Evolutionary conservation across 2,113 vertebrate species (phyloP), one percentile per base, ranked within the genome.

Genomic region (Labeo rohita): DNA sequence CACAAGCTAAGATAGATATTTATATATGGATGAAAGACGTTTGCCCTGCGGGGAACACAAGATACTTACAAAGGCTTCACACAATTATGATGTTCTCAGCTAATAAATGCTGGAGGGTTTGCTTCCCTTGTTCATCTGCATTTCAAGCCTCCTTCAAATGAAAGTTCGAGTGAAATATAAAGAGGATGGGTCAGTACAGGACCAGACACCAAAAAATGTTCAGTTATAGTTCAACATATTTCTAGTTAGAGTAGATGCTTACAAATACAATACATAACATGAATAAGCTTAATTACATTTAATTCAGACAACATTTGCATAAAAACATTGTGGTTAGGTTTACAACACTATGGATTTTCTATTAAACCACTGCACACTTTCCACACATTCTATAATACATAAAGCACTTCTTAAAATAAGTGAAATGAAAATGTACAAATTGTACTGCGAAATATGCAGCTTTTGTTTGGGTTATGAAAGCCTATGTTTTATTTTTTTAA

Each of bases 41-140:
- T 66, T 49, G 56, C 75, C 68, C 72, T 66, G 8, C 9, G 56
- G 85, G 81, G 45, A 84, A 80, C 39, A 70, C 74, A 34, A 54
- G 75, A 50, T 75, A 73, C 61, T 54, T 43, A 83, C 76, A 72
- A 74, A 73, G 16, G 10, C 61, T 56, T 52, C 39, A 77, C 82
- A 87, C 21, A 39, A 70, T 77, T 61, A 70, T 36, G 8, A 66
- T 75, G 73, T 47, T 85, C 21, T 73, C 72, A 70, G 50, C 63
- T 85, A 73, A 87, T 75, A 52, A 79, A 77, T n/a, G 73, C 23
- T 9, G 52, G 61, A 70, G 45, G 16, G 15, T 86, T 12, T 45
- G 45, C 18, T 50, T 39, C 39, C 50, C 18, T 23, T 39, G 28
- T 8, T 45, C 23, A 83, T 79, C 18, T 84, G 28, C 47, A 63